Evolutionary conservation across 2,113 vertebrate genomes (phyloP).

Genomic region (Burhinus bistriatus): DNA sequence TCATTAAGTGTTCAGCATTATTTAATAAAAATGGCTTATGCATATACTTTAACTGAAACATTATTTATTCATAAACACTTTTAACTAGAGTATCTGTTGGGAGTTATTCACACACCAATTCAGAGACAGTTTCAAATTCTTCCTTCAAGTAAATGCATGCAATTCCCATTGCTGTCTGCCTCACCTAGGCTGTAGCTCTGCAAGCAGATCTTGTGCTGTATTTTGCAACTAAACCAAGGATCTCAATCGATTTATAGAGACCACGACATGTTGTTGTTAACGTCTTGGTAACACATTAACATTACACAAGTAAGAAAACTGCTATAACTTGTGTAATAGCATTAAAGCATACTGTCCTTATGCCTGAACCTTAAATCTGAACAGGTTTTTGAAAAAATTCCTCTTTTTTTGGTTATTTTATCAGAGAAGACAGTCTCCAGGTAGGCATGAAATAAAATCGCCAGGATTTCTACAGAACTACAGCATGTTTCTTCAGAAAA

Average conservation of each 20-base stretch:
- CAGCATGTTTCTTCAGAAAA: neutral
- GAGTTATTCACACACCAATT: conserved; percentile 24
- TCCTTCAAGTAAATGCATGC: neutral
- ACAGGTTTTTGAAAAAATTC: neutral
- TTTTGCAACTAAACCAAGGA: neutral
- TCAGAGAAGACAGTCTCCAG: neutral
- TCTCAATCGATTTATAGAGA: neutral
- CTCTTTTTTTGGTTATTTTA: neutral
- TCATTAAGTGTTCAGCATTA: conserved; percentile 64
- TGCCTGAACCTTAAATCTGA: neutral
- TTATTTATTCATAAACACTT: conserved; percentile 60
- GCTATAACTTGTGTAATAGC: neutral
- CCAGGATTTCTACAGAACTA: neutral
- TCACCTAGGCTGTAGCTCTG: neutral
- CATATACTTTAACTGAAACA: conserved; percentile 40
- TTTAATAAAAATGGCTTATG: conserved; percentile 64
- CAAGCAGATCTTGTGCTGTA: neutral
- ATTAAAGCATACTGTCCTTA: neutral
- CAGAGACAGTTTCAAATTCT: neutral
- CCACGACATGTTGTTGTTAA: neutral
- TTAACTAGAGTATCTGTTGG: conserved; percentile 33
- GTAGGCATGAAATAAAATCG: neutral
- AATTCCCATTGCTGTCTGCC: neutral
- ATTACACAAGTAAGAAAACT: neutral
- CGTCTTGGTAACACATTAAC: neutral